Evolutionary conservation across 1,140 invertebrate genomes (phyloP).

Genomic region (Elymnias hypermnestra): DNA sequence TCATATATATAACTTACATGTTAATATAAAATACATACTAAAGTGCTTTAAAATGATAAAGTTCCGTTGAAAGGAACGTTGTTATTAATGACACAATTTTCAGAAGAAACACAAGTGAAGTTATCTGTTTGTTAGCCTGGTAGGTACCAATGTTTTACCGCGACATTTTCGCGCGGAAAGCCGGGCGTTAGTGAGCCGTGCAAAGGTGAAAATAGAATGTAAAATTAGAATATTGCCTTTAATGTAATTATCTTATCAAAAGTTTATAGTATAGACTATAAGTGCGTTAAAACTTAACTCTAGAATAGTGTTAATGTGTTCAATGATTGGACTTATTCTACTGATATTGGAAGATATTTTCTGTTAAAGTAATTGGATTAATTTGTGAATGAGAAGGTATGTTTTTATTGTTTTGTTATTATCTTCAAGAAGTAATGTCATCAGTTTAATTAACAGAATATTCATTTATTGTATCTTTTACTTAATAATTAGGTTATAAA

Average conservation of each 20-base stretch:
- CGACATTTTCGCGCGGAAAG: slow-evolving; percentile 77
- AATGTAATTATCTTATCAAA: slow-evolving; percentile 36
- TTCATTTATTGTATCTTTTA: slow-evolving; percentile 28
- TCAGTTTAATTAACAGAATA: slow-evolving; percentile 17
- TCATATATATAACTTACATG: too few species aligned
- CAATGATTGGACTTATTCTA: slow-evolving; percentile 33
- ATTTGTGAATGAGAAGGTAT: slow-evolving; percentile 73
- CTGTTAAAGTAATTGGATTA: slow-evolving; percentile 44
- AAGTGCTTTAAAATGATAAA: too few species aligned
- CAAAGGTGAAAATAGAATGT: slow-evolving; percentile 59
- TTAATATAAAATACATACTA: too few species aligned
- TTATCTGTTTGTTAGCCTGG: slow-evolving; percentile 44
- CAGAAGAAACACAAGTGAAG: slow-evolving; percentile 75
- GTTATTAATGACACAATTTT: slow-evolving; percentile 47
- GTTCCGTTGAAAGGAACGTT: slow-evolving; percentile 37
- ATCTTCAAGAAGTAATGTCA: slow-evolving; percentile 26
- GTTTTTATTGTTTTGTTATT: slow-evolving; percentile 31
- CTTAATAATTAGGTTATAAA: slow-evolving; percentile 66
- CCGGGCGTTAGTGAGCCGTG: slow-evolving; percentile 74
- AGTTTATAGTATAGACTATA: slow-evolving; percentile 29
- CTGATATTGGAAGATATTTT: slow-evolving; percentile 50
- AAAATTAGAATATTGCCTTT: slow-evolving; percentile 37
- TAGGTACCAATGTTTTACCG: slow-evolving; percentile 63
- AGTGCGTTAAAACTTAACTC: slow-evolving; percentile 31
- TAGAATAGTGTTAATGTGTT: slow-evolving; percentile 37